Evolutionary conservation across 2,888 invertebrate genomes (phyloP).

Genomic region (Orchestes rusci): DNA sequence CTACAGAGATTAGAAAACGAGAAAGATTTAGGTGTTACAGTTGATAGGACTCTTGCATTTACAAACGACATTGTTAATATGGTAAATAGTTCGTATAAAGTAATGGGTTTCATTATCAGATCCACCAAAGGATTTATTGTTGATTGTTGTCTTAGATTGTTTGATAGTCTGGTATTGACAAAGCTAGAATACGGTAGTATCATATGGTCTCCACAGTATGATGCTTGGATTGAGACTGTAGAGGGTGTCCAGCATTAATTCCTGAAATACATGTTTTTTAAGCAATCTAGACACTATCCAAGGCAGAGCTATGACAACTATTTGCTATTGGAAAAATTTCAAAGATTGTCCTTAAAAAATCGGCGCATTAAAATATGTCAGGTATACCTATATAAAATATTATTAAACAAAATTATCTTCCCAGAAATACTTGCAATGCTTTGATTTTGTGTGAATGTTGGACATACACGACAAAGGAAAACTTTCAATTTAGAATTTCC

Average conservation of each 20-base stretch:
- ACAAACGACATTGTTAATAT: slow-evolving; percentile 1
- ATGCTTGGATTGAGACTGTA: background rate
- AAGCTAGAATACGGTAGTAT: slow-evolving; percentile 3
- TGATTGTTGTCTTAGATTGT: slow-evolving; percentile 2
- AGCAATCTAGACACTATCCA: slow-evolving; percentile 1
- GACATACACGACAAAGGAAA: background rate
- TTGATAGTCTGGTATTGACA: slow-evolving; percentile 6
- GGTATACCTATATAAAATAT: background rate
- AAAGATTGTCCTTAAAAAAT: background rate
- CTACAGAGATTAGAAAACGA: too few species aligned
- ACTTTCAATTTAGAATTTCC: background rate
- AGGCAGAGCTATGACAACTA: background rate
- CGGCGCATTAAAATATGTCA: background rate
- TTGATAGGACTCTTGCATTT: background rate
- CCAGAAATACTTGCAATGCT: background rate
- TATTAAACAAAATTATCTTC: background rate
- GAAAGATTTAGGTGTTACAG: background rate
- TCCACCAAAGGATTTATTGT: background rate
- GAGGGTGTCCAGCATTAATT: background rate
- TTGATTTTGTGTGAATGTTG: background rate
- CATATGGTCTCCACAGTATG: slow-evolving; percentile 3
- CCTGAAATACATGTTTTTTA: slow-evolving; percentile 1
- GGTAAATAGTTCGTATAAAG: background rate
- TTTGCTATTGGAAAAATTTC: background rate
- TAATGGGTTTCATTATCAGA: slow-evolving; percentile 1